Evolutionary conservation across 2,113 vertebrate genomes (phyloP).

Genomic region (Gadus chalcogrammus): DNA sequence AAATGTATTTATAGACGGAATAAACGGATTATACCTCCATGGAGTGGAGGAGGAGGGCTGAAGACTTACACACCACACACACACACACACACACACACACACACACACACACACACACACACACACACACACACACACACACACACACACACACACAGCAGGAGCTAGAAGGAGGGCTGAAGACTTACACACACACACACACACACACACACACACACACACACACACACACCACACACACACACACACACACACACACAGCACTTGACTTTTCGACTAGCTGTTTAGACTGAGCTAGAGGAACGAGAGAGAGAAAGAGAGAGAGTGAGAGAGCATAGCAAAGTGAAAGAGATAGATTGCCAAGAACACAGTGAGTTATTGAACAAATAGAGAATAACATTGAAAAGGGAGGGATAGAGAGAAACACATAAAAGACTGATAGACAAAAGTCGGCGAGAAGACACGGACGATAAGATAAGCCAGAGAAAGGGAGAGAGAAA

Average conservation of each 20-base stretch:
- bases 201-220: background rate
- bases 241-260: background rate
- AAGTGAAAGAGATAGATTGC: background rate
- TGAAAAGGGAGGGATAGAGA: background rate
- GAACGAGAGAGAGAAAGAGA: background rate
- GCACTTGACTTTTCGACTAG: too few species aligned
- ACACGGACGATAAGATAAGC: background rate
- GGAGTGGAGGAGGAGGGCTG: background rate
- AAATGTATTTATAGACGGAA: too few species aligned
- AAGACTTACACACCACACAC: background rate
- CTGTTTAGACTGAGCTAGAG: background rate
- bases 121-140: constrained; percentile 1
- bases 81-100: background rate
- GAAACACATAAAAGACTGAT: background rate
- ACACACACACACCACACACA: background rate
- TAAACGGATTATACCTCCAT: too few species aligned
- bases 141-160: background rate
- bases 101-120: constrained; percentile 3
- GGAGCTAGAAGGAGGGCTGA: background rate
- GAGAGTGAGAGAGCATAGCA: background rate
- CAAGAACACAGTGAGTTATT: background rate
- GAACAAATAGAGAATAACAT: background rate
- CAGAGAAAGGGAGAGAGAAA: background rate
- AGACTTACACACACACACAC: background rate
- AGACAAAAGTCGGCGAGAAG: background rate